Conservation (phyloP, 2,797 vertebrate genomes). For the Salmo trutta region DNA sequence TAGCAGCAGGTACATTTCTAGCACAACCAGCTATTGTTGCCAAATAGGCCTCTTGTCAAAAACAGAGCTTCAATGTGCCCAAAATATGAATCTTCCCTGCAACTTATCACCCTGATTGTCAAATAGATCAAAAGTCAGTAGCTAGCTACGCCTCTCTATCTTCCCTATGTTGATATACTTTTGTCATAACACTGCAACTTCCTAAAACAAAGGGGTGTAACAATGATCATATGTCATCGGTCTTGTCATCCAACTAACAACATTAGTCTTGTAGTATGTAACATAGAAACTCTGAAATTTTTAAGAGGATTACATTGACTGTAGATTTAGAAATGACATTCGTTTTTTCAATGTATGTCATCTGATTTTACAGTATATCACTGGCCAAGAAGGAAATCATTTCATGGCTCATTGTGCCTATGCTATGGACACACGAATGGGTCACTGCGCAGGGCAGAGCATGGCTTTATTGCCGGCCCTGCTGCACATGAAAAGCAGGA, state of each 20-base stretch:
- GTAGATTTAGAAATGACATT: neutral
- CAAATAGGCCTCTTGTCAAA: conserved; percentile 34
- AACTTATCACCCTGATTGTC: conserved; percentile 9
- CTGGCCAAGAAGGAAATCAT: neutral
- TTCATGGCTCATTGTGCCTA: conserved; percentile 29
- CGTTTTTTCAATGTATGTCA: neutral
- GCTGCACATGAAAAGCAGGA: conserved; percentile 6
- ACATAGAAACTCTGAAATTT: neutral
- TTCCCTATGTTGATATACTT: neutral
- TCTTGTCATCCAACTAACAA: neutral
- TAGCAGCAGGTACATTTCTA: conserved; percentile 11
- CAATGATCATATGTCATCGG: neutral
- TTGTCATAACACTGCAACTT: conserved; percentile 1
- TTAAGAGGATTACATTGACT: neutral
- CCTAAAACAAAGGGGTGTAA: conserved; percentile 8
- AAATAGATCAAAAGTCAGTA: conserved; percentile 13
- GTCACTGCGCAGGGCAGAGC: neutral
- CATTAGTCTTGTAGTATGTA: neutral
- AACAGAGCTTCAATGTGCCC: conserved; percentile 23
- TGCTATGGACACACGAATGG: conserved; percentile 1
- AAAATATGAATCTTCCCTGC: conserved; percentile 24
- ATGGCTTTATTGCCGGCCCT: conserved; percentile 10
- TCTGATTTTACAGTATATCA: neutral
- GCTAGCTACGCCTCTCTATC: neutral
- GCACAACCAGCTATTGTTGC: conserved; percentile 17